These are phyloP conservation scores for Centropus bengalensis DNA, from an alignment of 2,113 vertebrate species.

Conservation along the genomic window DNA sequence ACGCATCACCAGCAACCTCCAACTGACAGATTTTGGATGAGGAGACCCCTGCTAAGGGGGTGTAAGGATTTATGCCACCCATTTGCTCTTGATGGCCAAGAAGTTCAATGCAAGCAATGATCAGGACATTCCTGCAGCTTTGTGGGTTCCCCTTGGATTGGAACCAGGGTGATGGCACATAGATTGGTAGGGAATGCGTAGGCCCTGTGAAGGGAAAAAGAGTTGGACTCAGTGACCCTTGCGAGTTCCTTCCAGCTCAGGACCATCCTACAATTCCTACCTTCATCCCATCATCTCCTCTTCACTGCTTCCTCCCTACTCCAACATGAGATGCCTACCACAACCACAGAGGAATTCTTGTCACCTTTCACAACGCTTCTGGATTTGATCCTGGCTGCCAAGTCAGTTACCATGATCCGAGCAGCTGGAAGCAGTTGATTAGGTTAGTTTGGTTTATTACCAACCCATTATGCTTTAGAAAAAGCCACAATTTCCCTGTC, in stretches of 20 bases:
- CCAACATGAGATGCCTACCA: background rate
- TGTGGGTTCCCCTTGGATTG: no score
- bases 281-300: background rate
- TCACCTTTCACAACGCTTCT: rapidly evolving
- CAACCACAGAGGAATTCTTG: background rate
- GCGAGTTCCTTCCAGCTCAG: no score
- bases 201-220: no score
- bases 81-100: no score
- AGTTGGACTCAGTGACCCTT: no score
- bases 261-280: background rate
- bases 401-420: rapidly evolving
- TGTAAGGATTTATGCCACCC: background rate
- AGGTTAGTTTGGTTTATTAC: slow-evolving; percentile 14
- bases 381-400: background rate
- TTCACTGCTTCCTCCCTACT: background rate
- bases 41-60: background rate
- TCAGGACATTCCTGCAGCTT: no score
- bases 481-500: slow-evolving; percentile 4
- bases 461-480: background rate
- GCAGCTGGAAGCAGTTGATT: background rate
- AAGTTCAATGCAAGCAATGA: no score
- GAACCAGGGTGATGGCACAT: no score
- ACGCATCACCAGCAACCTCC: rapidly evolving
- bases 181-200: no score
- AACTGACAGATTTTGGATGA: no score